Percentiles rank a stretch among this genome's conserved stretches.
phyloP scores from a whole-genome alignment of 2,113 vertebrate genomes.

The Sakesphorus luctuosus region DNA sequence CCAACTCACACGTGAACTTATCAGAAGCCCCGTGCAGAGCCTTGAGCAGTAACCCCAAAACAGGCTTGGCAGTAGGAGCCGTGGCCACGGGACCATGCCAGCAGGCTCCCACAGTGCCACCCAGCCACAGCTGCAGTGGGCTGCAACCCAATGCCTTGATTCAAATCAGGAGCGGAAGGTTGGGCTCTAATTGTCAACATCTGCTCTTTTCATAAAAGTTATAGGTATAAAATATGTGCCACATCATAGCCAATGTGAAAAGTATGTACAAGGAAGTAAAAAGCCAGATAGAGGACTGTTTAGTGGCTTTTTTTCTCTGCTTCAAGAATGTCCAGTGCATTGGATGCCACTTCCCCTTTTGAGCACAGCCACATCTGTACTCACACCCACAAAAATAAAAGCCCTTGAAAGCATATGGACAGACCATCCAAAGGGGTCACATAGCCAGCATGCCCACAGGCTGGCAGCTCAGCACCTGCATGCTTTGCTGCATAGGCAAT shows the following conservation, averaged over 20 bases:
- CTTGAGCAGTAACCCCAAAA: fast-evolving
- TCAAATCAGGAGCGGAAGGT: not conserved
- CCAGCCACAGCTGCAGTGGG: fast-evolving
- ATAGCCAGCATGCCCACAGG: not conserved
- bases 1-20: not conserved
- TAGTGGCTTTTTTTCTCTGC: fast-evolving
- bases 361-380: not conserved
- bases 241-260: not conserved
- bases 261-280: not conserved
- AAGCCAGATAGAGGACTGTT: fast-evolving
- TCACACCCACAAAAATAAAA: not conserved
- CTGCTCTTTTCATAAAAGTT: not conserved
- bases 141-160: not conserved
- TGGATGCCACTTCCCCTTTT: not conserved
- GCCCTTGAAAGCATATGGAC: not conserved
- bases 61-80: not conserved
- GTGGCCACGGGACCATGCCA: not conserved
- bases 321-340: fast-evolving
- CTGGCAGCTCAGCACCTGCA: not conserved
- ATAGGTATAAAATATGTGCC: not conserved
- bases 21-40: not conserved
- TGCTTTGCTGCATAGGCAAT: not conserved
- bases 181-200: not conserved
- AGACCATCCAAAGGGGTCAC: not conserved
- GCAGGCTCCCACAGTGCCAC: not conserved